Base-by-base conservation (phyloP, 2,888 invertebrate genomes). In the Dolomedes plantarius region DNA sequence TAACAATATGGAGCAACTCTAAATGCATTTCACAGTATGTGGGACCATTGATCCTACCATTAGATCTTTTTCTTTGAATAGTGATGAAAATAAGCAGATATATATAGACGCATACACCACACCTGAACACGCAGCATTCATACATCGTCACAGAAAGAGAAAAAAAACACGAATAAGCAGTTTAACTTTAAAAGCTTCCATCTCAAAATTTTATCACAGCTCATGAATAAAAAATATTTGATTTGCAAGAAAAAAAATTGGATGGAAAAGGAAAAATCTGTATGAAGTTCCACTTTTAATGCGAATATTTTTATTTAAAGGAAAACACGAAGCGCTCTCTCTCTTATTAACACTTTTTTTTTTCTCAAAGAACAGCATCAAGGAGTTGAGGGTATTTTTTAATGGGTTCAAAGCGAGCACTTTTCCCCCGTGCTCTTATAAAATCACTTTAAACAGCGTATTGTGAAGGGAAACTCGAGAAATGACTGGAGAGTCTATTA, bases 381-480 rank as follows among this genome's bases (percentile, higher is more conserved):
- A 56, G 23, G 56, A 23, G 56, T 5, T 5, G 23, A 56, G 56
- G 56, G 56, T 23, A 56, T 56, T 56, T 56, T 56, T 56, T 56
- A 46, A 46, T 56, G 19, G 7, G 19, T 56, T 56, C 23, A 56
- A 56, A 56, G 56, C 56, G 19, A 56, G 56, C 56, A 23, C 56
- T 23, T 56, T 56, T 46, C 41, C n/a, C 56, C 56, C 39, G 65
- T 36, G 72, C 68, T 68, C 50, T 68, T 56, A n/a, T n/a, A 28
- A 73, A 46, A 32, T 65, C 65, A 16, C 65, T 65, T 65, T 65
- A 65, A 65, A 32, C 32, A 13, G 64, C 9, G 27, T n/a, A 28
- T 64, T 64, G 28, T 19, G 32, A n/a, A n/a, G 50, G 67, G 36
- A 32, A 29, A 64, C 71, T 71, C 67, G 72, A 73, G 72, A 50